Evolutionary conservation across 2,113 vertebrate genomes (phyloP).

Genomic region (Aptenodytes forsteri): DNA sequence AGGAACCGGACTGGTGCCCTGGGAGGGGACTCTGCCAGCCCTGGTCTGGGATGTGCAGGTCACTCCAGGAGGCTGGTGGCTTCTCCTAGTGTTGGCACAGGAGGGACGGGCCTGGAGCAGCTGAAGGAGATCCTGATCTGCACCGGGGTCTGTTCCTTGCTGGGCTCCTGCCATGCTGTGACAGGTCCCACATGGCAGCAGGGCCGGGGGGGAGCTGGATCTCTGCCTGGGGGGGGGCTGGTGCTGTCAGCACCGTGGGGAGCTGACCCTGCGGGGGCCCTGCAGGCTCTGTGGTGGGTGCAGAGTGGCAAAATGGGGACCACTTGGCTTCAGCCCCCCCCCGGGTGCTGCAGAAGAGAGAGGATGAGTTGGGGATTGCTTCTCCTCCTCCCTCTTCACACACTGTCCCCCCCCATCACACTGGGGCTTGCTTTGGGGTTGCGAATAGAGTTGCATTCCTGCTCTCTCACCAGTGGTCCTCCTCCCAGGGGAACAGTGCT

Average conservation of each 20-base stretch:
- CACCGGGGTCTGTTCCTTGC: background rate
- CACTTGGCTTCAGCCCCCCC: background rate
- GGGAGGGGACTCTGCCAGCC: background rate
- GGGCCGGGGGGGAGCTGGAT: background rate
- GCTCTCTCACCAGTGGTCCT: background rate
- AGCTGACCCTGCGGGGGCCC: background rate
- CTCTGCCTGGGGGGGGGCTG: background rate
- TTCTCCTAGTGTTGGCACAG: background rate
- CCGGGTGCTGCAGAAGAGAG: background rate
- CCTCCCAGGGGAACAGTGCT: background rate
- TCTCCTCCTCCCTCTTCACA: background rate
- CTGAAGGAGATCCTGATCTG: no score
- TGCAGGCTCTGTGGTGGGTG: background rate
- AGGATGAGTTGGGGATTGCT: background rate
- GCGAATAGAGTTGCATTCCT: background rate
- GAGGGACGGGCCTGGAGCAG: background rate
- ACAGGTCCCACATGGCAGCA: background rate
- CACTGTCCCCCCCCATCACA: rapidly evolving
- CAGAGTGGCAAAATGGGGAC: background rate
- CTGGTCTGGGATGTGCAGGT: background rate
- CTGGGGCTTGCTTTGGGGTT: background rate
- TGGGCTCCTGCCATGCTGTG: background rate
- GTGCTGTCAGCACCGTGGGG: background rate
- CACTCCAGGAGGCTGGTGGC: background rate
- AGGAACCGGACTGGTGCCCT: background rate